Conservation (phyloP, 2,797 vertebrate genomes). For the Sebastes baramenuke region DNA sequence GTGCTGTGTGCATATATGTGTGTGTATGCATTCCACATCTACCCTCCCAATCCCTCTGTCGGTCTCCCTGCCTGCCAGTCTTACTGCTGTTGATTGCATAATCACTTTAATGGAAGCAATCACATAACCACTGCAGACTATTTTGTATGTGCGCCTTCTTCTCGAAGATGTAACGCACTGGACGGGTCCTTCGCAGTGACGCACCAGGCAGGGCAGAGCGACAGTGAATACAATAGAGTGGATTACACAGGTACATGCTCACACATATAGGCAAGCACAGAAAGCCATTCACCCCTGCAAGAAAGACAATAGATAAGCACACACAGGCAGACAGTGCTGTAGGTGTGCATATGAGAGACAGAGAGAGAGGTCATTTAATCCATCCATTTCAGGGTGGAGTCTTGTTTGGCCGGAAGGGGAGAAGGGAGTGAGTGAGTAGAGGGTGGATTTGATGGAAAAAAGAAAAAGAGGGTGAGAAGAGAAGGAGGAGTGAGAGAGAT, state of each 20-base stretch:
- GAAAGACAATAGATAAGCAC: conserved; percentile 25
- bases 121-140: conserved; percentile 67
- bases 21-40: conserved; percentile 21
- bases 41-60: not conserved
- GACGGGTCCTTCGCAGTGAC: conserved; percentile 49
- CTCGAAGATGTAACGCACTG: conserved; percentile 43
- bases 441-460: conserved; percentile 44
- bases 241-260: conserved; percentile 14
- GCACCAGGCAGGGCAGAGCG: conserved; percentile 45
- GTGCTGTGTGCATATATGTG: conserved; percentile 28
- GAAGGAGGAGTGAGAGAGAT: conserved; percentile 41
- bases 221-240: conserved; percentile 24
- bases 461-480: conserved; percentile 33
- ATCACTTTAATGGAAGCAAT: conserved; percentile 75
- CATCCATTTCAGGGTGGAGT: conserved; percentile 64
- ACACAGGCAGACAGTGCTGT: conserved; percentile 16
- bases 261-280: not conserved
- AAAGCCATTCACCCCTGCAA: conserved; percentile 16
- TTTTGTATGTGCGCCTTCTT: conserved; percentile 46
- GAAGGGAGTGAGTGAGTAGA: not conserved
- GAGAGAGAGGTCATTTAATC: conserved; percentile 65
- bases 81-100: conserved; percentile 71
- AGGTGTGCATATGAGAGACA: conserved; percentile 36
- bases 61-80: conserved; percentile 36
- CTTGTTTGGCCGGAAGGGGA: conserved; percentile 30